These are phyloP conservation scores for Dendrolimus houi DNA, from an alignment of 2,888 invertebrate genomes.

Conservation along the genomic window DNA sequence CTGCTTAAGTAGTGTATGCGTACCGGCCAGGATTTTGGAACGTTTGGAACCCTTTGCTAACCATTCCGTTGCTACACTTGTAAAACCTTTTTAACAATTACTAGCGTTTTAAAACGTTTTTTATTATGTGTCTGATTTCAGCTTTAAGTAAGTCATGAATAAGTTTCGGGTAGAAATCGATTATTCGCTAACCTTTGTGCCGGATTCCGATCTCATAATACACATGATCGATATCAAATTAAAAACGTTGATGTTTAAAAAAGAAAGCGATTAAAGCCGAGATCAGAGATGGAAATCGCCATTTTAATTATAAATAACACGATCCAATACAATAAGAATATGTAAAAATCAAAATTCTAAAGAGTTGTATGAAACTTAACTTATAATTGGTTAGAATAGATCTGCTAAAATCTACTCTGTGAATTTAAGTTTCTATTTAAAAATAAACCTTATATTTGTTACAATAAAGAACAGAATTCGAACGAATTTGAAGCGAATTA, in stretches of 20 bases:
- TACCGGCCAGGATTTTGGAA: too few relatives aligned
- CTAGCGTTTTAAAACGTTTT: too few relatives aligned
- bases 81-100: too few relatives aligned
- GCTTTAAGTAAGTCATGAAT: too few relatives aligned
- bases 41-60: too few relatives aligned
- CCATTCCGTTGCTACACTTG: too few relatives aligned
- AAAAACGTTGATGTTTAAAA: slow-evolving; percentile 29
- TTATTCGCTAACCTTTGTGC: background rate
- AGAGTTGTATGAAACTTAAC: slow-evolving; percentile 66
- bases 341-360: slow-evolving; percentile 68
- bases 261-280: slow-evolving; percentile 20
- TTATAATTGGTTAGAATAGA: slow-evolving; percentile 66
- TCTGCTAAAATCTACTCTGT: slow-evolving; percentile 30
- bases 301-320: slow-evolving; percentile 70
- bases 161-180: background rate
- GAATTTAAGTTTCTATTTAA: slow-evolving; percentile 9
- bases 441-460: slow-evolving; percentile 7
- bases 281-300: slow-evolving; percentile 42
- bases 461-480: slow-evolving; percentile 18
- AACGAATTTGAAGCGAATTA: slow-evolving; percentile 20
- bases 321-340: slow-evolving; percentile 61
- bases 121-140: too few relatives aligned
- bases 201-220: slow-evolving; percentile 13
- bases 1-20: too few relatives aligned
- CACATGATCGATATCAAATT: slow-evolving; percentile 54